Evolutionary conservation across 2,888 invertebrate genomes (phyloP), one percentile per base, ranked within the genome.

Genomic region (Sclerodermus sp.): DNA sequence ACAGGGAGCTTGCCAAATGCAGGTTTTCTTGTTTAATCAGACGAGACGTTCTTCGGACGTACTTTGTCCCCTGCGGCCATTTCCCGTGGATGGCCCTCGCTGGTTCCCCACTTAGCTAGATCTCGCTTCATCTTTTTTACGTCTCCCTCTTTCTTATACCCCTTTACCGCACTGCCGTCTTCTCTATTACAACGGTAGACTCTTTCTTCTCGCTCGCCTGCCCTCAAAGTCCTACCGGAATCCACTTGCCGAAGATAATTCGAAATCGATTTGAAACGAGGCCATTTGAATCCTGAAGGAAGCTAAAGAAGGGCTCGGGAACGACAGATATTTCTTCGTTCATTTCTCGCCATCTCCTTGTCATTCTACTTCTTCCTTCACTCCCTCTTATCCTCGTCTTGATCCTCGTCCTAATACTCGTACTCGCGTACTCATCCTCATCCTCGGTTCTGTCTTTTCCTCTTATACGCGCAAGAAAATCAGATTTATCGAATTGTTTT

Each of bases 221-320:
- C 52, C 54, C 55, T 54, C 49, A 38, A 52, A 58, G n/a, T n/a
- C 48, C 49, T 53, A 44, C 32, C 34, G 52, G 55, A 64, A 72
- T 69, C 56, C 62, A 63, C 53, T 64, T 60, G 60, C 55, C 59
- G 63, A 65, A 70, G 71, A 71, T 70, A 64, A 68, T 73, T 71
- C 64, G 66, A 66, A 72, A 73, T 74, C 73, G 70, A 74, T 73
- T 71, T 67, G 64, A 68, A 71, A 71, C 64, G 69, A 66, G 69
- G 67, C 60, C 64, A 67, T 70, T 69, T 66, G 65, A 69, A 72
- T 71, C 62, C 58, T 55, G 59, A 40, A 53, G 57, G 49, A 60
- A 53, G 39, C 49, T 53, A 34, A 47, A 39, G 40, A 45, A 17
- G 38, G 49, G n/a, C n/a, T n/a, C n/a, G n/a, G n/a, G n/a, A n/a